Base-by-base conservation (phyloP, 1,140 invertebrate species). In the Schlechtendalia chinensis region DNA sequence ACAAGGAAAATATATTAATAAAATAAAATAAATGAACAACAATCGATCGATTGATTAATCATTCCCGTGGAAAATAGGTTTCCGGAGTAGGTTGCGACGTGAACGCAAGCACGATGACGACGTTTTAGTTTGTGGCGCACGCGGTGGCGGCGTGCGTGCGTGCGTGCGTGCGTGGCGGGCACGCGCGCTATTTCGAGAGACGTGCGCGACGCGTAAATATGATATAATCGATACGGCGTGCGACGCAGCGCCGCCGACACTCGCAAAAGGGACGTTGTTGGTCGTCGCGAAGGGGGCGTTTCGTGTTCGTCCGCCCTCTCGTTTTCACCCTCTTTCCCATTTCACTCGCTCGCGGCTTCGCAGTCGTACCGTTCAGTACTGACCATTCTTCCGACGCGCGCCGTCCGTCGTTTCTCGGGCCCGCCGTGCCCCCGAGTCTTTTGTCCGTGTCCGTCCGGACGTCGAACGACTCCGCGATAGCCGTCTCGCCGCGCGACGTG, bases 1-100 rank as follows among this genome's bases (percentile, higher is more conserved):
- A 16, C 24, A 16, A 72, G 6, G 12, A 29, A 22, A 1, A 3
- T 19, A 19, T 24, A 72, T n/a, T n/a, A n/a, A n/a, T n/a, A n/a
- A n/a, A n/a, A n/a, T n/a, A n/a, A n/a, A n/a, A n/a, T n/a, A 72
- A 29, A 19, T 29, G 5, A 5, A 47, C 5, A n/a, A n/a, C 39
- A 22, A 47, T 69, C 39, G n/a, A 47, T 14, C n/a, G n/a, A n/a
- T 69, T 47, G 65, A 69, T 69, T 47, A 45, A 47, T 69, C 47
- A 17, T 47, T 67, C 32, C 2, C 17, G 0, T 16, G 11, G 0
- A 71, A 67, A 75, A 39, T 75, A 8, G 72, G 72, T 75, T 75
- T 75, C 59, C 29, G 6, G 72, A 75, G 72, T 75, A 75, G 72
- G 72, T 75, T 56, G 39, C 39, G 39, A 45, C 39, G 5, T 45